phyloP scores from a whole-genome alignment of 2,888 invertebrate species.

The Drosophila histrio region DNA sequence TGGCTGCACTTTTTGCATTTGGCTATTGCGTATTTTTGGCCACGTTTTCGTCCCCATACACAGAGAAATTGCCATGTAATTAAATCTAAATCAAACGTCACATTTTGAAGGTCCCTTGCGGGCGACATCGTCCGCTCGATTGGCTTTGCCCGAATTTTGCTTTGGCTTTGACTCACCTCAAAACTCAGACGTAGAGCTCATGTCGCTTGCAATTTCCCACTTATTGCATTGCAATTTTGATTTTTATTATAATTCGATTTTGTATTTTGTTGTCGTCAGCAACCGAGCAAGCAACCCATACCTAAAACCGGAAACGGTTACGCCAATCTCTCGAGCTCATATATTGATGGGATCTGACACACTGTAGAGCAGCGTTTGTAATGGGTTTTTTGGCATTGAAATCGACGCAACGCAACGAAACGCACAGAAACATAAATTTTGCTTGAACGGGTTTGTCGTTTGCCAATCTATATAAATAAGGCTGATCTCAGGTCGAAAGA shows the following conservation, averaged over 20 bases:
- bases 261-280: slow-evolving; percentile 45
- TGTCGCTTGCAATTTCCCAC: slow-evolving; percentile 55
- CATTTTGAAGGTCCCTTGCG: slow-evolving; percentile 70
- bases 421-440: slow-evolving; percentile 45
- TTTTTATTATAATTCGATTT: slow-evolving; percentile 13
- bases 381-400: slow-evolving; percentile 76
- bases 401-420: slow-evolving; percentile 28
- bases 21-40: slow-evolving; percentile 27
- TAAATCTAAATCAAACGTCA: slow-evolving; percentile 81
- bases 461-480: slow-evolving; percentile 24
- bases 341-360: slow-evolving; percentile 71
- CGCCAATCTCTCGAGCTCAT: slow-evolving; percentile 69
- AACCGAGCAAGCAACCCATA: slow-evolving; percentile 6
- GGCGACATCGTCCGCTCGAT: slow-evolving; percentile 63
- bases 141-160: slow-evolving; percentile 64
- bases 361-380: slow-evolving; percentile 56
- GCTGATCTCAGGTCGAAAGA: slow-evolving; percentile 13
- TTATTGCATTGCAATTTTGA: slow-evolving; percentile 27
- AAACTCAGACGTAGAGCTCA: slow-evolving; percentile 22
- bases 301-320: slow-evolving; percentile 68
- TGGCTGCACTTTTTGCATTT: slow-evolving; percentile 49
- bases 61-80: slow-evolving; percentile 67
- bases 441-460: slow-evolving; percentile 34
- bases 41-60: slow-evolving; percentile 39
- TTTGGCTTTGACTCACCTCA: slow-evolving; percentile 67